Percentiles rank a stretch among this genome's conserved stretches.
Evolutionary conservation across 1,140 invertebrate genomes (phyloP).

Genomic region (Thaumetopoea pityocampa): DNA sequence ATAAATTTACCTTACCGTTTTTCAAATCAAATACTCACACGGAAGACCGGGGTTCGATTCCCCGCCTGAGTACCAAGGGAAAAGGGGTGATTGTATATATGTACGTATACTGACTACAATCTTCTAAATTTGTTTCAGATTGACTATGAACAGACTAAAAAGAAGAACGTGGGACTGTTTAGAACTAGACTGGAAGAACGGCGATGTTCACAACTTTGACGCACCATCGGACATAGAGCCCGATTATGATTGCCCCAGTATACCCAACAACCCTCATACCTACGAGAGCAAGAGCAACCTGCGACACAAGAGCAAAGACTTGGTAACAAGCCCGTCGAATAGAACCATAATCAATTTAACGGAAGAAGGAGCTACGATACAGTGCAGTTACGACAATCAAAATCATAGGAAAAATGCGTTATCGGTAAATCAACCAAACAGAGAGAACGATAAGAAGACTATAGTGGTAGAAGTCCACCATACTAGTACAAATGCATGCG

Average conservation of each 20-base stretch:
- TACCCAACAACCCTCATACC: conserved; percentile 71
- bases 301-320: conserved; percentile 47
- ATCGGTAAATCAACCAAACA: conserved; percentile 40
- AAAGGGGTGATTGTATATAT: too few species aligned
- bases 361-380: conserved; percentile 81
- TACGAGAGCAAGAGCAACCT: conserved; percentile 58
- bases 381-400: conserved; percentile 76
- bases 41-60: too few species aligned
- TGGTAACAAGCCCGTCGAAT: conserved; percentile 70
- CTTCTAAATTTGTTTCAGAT: conserved; percentile 41
- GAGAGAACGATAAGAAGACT: conserved; percentile 75
- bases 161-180: conserved; percentile 64
- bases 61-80: too few species aligned
- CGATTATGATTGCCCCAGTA: conserved; percentile 71
- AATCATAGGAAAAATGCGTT: conserved; percentile 46
- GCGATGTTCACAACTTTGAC: conserved; percentile 64
- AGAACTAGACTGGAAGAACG: conserved; percentile 65
- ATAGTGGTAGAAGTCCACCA: conserved; percentile 80
- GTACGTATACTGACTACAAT: not conserved
- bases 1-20: too few species aligned
- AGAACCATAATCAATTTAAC: conserved; percentile 82
- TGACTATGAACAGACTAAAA: conserved; percentile 63
- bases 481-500: conserved; percentile 38
- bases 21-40: not conserved
- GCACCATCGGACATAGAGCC: conserved; percentile 67